Percentiles rank a stretch among this genome's conserved stretches.
Conservation (phyloP, 2,888 invertebrate species). For the Zaprionus lineosus region DNA sequence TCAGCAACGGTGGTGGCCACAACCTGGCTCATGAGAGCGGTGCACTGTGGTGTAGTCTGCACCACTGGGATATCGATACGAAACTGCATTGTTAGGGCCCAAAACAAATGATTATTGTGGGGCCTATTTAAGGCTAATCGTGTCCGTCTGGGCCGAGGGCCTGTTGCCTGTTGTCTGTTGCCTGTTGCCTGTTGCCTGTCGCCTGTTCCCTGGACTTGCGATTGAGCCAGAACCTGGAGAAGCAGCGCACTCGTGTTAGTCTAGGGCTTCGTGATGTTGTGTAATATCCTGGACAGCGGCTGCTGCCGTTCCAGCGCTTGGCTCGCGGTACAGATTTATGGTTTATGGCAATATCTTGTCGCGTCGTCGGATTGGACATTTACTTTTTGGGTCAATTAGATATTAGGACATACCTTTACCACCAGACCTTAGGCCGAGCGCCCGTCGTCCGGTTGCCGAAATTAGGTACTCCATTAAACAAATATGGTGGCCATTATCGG, state of each 20-base stretch:
- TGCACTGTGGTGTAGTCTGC: constrained; percentile 5
- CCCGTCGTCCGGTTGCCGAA: constrained; percentile 40
- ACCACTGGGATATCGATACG: constrained; percentile 49
- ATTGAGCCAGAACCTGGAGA: neutral
- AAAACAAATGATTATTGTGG: constrained; percentile 74
- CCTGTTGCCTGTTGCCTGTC: neutral
- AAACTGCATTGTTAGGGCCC: constrained; percentile 58
- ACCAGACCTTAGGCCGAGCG: no score
- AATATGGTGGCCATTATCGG: constrained; percentile 81
- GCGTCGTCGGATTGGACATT: constrained; percentile 2
- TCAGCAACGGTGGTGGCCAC: constrained; percentile 65
- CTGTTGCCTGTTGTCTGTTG: neutral
- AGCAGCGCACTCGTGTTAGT: constrained; percentile 20
- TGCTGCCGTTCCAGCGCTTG: constrained; percentile 9
- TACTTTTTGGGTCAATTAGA: constrained; percentile 56
- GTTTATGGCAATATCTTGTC: constrained; percentile 27
- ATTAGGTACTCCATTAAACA: constrained; percentile 75
- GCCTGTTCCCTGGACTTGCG: neutral
- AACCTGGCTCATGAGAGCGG: constrained; percentile 37
- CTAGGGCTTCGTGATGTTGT: constrained; percentile 53
- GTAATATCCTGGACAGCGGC: constrained; percentile 35
- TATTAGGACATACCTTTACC: no score
- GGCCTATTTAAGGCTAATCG: constrained; percentile 72
- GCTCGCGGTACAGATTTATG: constrained; percentile 21
- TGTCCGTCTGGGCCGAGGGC: constrained; percentile 43